A percentile compares a stretch with the other conserved stretches of the same genome.
These are phyloP conservation scores for Stenichneumon culpator DNA, from an alignment of 2,888 invertebrate genomes.

Conservation along the genomic window DNA sequence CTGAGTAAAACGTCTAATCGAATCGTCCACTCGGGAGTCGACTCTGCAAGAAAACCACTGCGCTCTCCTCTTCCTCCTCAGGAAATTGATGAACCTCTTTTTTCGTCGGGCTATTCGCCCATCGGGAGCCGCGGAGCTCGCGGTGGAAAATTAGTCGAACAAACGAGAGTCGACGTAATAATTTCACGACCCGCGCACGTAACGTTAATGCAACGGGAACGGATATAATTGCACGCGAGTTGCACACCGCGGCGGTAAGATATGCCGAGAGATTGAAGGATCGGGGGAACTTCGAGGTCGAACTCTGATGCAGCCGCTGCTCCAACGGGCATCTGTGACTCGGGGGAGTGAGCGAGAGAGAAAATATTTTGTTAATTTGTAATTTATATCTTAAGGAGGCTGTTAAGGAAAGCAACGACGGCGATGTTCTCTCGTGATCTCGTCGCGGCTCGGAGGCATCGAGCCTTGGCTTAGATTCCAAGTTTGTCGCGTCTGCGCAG, in stretches of 20 bases:
- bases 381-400: constrained; percentile 18
- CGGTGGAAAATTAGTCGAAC: constrained; percentile 33
- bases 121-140: background rate
- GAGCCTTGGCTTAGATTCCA: constrained; percentile 81
- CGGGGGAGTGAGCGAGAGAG: background rate
- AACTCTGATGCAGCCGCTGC: constrained; percentile 1
- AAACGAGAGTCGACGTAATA: constrained; percentile 38
- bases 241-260: constrained; percentile 14
- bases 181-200: constrained; percentile 30
- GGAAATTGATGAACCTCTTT: constrained; percentile 43
- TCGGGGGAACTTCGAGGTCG: constrained; percentile 43
- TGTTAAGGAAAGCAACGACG: background rate
- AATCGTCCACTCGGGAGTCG: constrained; percentile 36
- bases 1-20: constrained; percentile 51
- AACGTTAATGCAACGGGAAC: constrained; percentile 36
- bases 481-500: constrained; percentile 70
- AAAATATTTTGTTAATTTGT: constrained; percentile 43
- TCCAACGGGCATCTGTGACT: background rate
- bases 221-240: constrained; percentile 37
- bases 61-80: constrained; percentile 39
- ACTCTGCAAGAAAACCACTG: background rate
- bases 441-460: constrained; percentile 54
- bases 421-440: background rate
- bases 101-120: constrained; percentile 19
- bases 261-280: constrained; percentile 28